phyloP scores from a whole-genome alignment of 2,113 vertebrate species.

The Phalacrocorax aristotelis region DNA sequence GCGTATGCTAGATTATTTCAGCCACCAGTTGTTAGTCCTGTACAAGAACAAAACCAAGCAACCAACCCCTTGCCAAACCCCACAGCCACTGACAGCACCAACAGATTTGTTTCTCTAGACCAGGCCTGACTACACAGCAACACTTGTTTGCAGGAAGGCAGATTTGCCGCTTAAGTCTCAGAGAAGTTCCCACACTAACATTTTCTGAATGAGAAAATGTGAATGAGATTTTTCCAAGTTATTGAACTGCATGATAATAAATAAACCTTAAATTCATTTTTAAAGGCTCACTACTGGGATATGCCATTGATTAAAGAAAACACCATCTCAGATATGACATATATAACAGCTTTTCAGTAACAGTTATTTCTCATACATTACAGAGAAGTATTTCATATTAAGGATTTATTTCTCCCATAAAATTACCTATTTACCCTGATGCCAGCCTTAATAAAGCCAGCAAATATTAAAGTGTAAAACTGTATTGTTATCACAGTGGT shows the following conservation, averaged over 20 bases:
- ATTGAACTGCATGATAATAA: neutral
- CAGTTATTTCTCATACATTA: neutral
- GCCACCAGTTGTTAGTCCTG: neutral
- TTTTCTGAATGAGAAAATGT: neutral
- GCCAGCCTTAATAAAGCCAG: constrained; percentile 18
- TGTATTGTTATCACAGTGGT: neutral
- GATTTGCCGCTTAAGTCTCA: neutral
- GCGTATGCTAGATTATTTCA: neutral
- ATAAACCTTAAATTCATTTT: neutral
- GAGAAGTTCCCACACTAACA: neutral
- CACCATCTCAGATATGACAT: neutral
- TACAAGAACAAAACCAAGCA: neutral
- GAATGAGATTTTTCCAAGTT: neutral
- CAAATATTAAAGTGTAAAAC: constrained; percentile 25
- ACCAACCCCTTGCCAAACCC: neutral
- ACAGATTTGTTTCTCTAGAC: neutral
- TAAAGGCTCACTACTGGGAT: neutral
- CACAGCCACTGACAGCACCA: neutral
- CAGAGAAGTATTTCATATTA: constrained; percentile 10
- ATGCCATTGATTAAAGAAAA: neutral
- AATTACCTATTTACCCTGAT: constrained; percentile 3
- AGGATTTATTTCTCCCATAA: constrained; percentile 11
- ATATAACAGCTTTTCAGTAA: neutral
- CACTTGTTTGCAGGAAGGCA: neutral
- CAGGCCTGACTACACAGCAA: neutral